Evolutionary conservation across 2,797 vertebrate genomes (phyloP).

Genomic region (Acipenser transmontanus): DNA sequence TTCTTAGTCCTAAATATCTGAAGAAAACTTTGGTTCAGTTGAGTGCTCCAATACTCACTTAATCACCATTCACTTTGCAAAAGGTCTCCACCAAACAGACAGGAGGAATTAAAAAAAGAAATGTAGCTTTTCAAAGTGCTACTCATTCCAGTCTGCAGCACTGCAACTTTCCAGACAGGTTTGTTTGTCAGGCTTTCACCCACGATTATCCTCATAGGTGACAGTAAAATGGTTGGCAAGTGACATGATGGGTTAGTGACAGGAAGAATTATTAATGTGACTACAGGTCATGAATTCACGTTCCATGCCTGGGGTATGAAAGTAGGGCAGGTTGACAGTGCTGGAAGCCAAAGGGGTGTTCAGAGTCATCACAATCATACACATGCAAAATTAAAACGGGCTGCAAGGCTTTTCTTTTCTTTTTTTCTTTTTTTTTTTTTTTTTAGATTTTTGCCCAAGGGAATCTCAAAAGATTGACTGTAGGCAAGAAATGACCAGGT

Average conservation of each 20-base stretch:
- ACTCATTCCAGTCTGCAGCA: not conserved
- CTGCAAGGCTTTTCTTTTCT: not conserved
- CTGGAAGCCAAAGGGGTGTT: not conserved
- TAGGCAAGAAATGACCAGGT: not conserved
- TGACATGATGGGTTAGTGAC: slow-evolving; percentile 25
- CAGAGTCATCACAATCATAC: not conserved
- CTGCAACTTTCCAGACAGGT: not conserved
- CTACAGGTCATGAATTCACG: slow-evolving; percentile 16
- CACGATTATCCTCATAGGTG: slow-evolving; percentile 23
- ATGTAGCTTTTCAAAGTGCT: not conserved
- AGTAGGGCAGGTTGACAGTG: slow-evolving; percentile 16
- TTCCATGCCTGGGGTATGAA: slow-evolving; percentile 21
- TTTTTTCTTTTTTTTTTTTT: not conserved
- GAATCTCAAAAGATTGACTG: not conserved
- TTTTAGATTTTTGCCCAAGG: not conserved
- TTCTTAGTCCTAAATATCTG: no score
- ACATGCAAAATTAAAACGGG: not conserved
- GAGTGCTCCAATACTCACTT: no score
- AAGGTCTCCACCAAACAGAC: no score
- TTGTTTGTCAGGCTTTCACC: not conserved
- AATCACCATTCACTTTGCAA: no score
- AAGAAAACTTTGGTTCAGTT: no score
- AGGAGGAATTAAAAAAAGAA: no score
- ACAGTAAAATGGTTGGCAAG: slow-evolving; percentile 27
- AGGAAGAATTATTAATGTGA: slow-evolving; percentile 23